Evolutionary conservation across 2,888 invertebrate species (phyloP), one percentile per base, ranked within the genome.

Genomic region (Allygus modestus): DNA sequence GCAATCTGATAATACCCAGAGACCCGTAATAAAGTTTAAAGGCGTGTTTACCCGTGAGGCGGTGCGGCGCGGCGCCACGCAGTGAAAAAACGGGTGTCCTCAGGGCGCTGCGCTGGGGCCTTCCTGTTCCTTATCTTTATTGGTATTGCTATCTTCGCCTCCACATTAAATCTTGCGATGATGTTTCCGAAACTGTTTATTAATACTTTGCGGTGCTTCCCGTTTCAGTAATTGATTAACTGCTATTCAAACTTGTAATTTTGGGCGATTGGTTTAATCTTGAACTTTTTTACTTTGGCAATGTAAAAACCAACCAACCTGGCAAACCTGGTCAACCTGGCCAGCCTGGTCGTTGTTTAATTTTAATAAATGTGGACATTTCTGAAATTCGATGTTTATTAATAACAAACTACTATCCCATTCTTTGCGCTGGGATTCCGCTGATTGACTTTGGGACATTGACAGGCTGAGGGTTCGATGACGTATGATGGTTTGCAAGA

Each of bases 121-220:
- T 31, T 2, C 17, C 15, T 65, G 65, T 31, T 65, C 23, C 54
- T 65, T 65, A 65, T 65, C 65, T 65, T 65, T 65, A 65, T 65
- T 31, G 23, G 54, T 54, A 65, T 65, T 65, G 65, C 65, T 31
- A 65, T 65, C 65, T 15, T 65, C 65, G 2, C 58, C 28, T 65
- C 23, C 65, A 28, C 12, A 28, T 31, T 9, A 1, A 17, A 2
- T 9, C 31, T 28, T 31, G 17, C 28, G 65, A 15, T 15, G 17
- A 0, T 20, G 20, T 65, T 65, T 28, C 12, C 11, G 20, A 15
- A 26, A 17, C 65, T 28, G 23, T 58, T 58, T 28, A 65, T 65
- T 65, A 28, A 31, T 65, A 28, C 20, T 65, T 58, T 58, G 58
- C 23, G 58, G 58, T 23, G n/a, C n/a, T 58, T 58, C 28, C 28